Conservation (phyloP, 2,888 invertebrate genomes). For the Lochmaea crataegi region DNA sequence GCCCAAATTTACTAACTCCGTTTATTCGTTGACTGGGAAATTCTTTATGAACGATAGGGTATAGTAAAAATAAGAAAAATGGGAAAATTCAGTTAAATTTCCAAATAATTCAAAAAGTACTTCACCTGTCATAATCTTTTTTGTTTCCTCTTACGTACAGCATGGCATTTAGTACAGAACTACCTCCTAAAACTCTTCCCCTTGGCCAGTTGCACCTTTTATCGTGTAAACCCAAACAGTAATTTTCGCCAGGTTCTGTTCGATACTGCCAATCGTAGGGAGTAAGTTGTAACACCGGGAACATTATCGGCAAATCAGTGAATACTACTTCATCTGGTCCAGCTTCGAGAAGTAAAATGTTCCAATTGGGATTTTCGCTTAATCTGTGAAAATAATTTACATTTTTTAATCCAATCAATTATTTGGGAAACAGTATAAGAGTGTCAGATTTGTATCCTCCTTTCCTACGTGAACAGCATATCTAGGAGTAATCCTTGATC, state of each 20-base stretch:
- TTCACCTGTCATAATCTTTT: conserved; percentile 78
- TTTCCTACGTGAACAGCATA: too few relatives aligned
- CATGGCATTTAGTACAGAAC: conserved; percentile 90
- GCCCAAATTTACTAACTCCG: too few relatives aligned
- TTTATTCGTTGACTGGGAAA: too few relatives aligned
- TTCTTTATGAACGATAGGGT: too few relatives aligned
- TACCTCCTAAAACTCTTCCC: conserved; percentile 83
- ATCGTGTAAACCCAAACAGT: conserved; percentile 76
- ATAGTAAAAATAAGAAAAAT: too few relatives aligned
- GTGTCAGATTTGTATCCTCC: too few relatives aligned
- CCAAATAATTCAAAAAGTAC: background rate
- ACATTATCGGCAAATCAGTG: conserved; percentile 78
- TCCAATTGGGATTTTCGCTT: conserved; percentile 78
- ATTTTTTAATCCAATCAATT: too few relatives aligned
- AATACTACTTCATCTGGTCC: conserved; percentile 70
- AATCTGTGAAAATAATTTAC: conserved; percentile 65
- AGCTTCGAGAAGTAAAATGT: conserved; percentile 82
- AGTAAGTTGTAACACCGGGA: conserved; percentile 78
- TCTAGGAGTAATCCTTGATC: too few relatives aligned
- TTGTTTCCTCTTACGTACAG: conserved; percentile 87
- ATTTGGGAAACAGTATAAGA: too few relatives aligned
- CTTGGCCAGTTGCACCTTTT: conserved; percentile 80
- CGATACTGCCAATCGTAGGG: conserved; percentile 84
- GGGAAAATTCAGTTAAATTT: background rate
- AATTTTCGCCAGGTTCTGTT: conserved; percentile 77